Base-by-base conservation (phyloP, 2,113 vertebrate genomes). In the Raphicerus campestris region DNA sequence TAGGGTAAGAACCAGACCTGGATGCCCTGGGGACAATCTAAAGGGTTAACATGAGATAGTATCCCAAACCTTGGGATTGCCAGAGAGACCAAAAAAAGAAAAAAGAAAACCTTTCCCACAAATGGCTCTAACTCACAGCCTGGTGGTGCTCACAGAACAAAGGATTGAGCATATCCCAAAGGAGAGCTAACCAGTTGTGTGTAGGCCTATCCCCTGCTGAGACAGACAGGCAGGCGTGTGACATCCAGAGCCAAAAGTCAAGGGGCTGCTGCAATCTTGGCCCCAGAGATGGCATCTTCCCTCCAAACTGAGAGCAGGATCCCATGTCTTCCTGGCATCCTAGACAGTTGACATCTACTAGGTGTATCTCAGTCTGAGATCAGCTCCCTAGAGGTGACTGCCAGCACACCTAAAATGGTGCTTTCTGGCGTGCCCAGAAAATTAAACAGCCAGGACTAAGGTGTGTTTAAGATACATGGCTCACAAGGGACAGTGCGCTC, bases 381-480 rank as follows among this genome's bases (percentile, higher is more conserved):
- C 32, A n/a, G 61, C 61, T 66, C 32, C 32, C 32, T 32, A 66
- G 61, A n/a, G 30, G 61, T n/a, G 61, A 66, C 61, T 60, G n/a
- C 63, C 8, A 66, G 63, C 32, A 35, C 8, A n/a, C 63, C 7
- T 66, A 66, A 66, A 35, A 35, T 66, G 63, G 32, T 20, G 63
- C 63, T 20, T 0, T 66, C 32, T 35, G 17, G 63, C 4, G 2
- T 19, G 2, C 16, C 63, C 32, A 9, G 61, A 66, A 66, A 9
- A 32, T 66, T 66, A 66, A 66, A 16, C 61, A 66, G 61, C 61
- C 61, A 19, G 63, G 32, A 66, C 8, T 8, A 66, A 8, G 4
- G 63, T 4, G 0, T 35, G 16, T n/a, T 66, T 35, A 66, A 66
- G 32, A 66, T 0, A 0, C 63, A 19, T 0, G 0, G 63, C 17